Conservation (phyloP, 2,113 vertebrate genomes). For the Callopanchax toddi region DNA sequence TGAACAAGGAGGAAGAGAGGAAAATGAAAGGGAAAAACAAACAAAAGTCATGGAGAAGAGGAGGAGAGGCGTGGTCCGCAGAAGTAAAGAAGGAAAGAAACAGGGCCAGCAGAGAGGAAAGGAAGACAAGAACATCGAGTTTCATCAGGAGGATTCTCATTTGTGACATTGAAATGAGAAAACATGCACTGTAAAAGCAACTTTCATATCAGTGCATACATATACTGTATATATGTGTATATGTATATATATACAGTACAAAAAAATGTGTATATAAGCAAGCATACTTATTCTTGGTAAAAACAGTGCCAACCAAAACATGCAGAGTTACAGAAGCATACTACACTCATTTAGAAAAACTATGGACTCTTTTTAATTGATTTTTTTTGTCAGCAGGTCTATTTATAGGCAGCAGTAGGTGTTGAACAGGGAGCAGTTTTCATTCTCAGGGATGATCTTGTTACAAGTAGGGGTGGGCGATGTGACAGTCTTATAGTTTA, state of each 20-base stretch:
- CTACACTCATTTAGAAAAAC: conserved; percentile 41
- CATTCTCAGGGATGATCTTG: conserved; percentile 29
- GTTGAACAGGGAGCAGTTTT: neutral
- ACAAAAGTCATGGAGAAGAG: neutral
- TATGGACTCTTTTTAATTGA: too few species aligned
- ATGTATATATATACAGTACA: conserved; percentile 45
- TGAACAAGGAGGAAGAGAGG: conserved; percentile 5
- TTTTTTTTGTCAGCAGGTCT: conserved; percentile 36
- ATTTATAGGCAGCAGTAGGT: conserved; percentile 12
- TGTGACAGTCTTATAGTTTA: neutral
- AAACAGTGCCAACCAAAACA: conserved; percentile 75
- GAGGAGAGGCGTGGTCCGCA: conserved; percentile 16
- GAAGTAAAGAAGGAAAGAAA: conserved; percentile 43
- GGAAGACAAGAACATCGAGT: conserved; percentile 40
- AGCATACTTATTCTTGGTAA: conserved; percentile 72
- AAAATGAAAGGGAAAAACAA: conserved; percentile 2
- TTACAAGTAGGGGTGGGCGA: conserved; percentile 28
- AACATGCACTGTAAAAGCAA: conserved; percentile 68
- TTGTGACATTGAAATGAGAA: conserved; percentile 34
- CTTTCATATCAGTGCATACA: conserved; percentile 47
- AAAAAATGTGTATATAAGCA: conserved; percentile 35
- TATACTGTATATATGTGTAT: conserved; percentile 38
- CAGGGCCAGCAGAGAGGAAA: conserved; percentile 34
- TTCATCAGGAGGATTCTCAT: conserved; percentile 54
- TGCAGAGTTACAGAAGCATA: conserved; percentile 76